Base-by-base conservation (phyloP, 1,140 invertebrate genomes). In the Cydia fagiglandana region DNA sequence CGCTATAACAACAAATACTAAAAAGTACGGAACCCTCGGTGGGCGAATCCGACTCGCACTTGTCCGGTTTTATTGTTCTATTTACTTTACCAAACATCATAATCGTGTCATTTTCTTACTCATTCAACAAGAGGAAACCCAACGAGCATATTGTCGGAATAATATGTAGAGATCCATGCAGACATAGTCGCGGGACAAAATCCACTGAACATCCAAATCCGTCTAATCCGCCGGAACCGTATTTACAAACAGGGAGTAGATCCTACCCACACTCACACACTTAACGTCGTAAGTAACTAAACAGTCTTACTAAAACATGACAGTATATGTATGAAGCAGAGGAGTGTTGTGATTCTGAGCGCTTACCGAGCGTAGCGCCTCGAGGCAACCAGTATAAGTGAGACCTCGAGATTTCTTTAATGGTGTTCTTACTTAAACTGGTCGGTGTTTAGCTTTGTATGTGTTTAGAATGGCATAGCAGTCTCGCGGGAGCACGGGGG, bases 401-500 rank as follows among this genome's bases (percentile, higher is more conserved):
- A n/a, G n/a, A n/a, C 10, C 50, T 6, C 9, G 47, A 50, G 1
- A 15, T 50, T 15, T 9, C 47, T 50, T 41, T 9, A 41, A 10
- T 9, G 38, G 7, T 41, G 38, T 41, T 41, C 38, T 9, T 9
- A 41, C 7, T 41, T 41, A n/a, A 53, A 7, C 15, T 53, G 50
- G 50, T 53, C 17, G n/a, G 10, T n/a, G 2, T 17, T n/a, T 3
- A 61, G 20, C 4, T 61, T 10, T 6, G 56, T 24, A 61, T 12
- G 20, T n/a, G 20, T 24, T 20, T 24, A 4, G 56, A 61, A 61
- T 12, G 24, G 56, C 56, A 56, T 17, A 64, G 64, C 30, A 66
- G 64, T 38, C 64, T 30, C 28, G 15, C 64, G 64, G 64, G 64
- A 66, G 64, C 28, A n/a, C 56, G 66, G 30, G 66, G 66, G 66